Conservation (phyloP, 2,113 vertebrate genomes). For the Cyrtonyx montezumae region DNA sequence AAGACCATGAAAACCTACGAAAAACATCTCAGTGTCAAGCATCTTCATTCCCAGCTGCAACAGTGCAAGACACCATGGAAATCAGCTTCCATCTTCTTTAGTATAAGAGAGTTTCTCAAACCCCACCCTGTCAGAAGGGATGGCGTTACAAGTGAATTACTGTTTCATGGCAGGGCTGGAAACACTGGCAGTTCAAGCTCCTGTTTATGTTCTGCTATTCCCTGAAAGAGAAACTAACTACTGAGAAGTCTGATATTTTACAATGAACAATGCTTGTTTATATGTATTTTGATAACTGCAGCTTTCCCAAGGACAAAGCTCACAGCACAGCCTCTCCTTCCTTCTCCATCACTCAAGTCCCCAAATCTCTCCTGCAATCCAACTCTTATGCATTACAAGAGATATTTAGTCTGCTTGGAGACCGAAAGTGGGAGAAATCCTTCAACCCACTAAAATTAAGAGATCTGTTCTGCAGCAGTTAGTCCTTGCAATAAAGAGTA, state of each 20-base stretch:
- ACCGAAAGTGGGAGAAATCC: background rate
- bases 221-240: background rate
- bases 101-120: background rate
- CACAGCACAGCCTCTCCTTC: background rate
- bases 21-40: background rate
- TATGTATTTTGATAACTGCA: background rate
- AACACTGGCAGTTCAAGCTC: background rate
- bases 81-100: background rate
- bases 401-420: background rate
- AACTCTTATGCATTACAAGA: background rate
- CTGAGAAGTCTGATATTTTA: background rate
- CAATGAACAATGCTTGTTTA: background rate
- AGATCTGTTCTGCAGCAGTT: background rate
- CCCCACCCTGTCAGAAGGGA: background rate
- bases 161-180: background rate
- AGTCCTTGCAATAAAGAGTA: background rate
- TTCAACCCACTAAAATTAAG: background rate
- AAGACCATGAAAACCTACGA: background rate
- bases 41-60: background rate
- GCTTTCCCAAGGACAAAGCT: background rate
- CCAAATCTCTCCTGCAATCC: background rate
- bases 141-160: background rate
- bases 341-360: background rate
- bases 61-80: background rate
- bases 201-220: background rate